Percentiles rank a stretch among this genome's conserved stretches.
Conservation (phyloP, 2,797 vertebrate genomes). For the Manis pentadactyla region DNA sequence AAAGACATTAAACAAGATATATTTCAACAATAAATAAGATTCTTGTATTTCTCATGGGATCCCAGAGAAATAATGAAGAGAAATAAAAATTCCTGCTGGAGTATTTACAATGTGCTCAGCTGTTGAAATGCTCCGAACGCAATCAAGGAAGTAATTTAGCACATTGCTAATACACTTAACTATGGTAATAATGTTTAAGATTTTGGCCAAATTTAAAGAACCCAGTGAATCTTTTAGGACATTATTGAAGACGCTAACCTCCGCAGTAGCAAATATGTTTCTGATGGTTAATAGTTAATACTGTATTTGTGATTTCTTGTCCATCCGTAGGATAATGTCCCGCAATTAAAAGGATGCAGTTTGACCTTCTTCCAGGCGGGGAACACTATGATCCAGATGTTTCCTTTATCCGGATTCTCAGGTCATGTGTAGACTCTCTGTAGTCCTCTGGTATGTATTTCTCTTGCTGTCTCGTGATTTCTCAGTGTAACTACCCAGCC, state of each 20-base stretch:
- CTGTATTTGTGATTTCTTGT: background rate
- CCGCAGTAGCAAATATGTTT: slow-evolving; percentile 4
- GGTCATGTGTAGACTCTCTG: background rate
- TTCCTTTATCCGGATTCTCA: background rate
- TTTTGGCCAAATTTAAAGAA: slow-evolving; percentile 68
- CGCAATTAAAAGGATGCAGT: background rate
- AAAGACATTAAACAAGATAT: slow-evolving; percentile 76
- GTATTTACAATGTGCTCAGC: slow-evolving; percentile 65
- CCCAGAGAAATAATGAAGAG: slow-evolving; percentile 71
- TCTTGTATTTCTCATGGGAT: slow-evolving; percentile 62
- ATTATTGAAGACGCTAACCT: background rate
- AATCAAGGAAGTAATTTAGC: slow-evolving; percentile 69
- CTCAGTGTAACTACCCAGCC: background rate
- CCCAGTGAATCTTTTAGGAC: slow-evolving; percentile 50
- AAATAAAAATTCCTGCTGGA: slow-evolving; percentile 76
- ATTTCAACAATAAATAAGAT: slow-evolving; percentile 79
- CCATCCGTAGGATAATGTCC: background rate
- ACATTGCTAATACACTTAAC: slow-evolving; percentile 49
- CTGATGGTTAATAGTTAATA: background rate
- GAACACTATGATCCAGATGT: background rate
- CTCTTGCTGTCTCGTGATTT: background rate
- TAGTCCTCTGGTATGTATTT: background rate
- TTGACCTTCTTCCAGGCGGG: background rate
- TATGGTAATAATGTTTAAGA: slow-evolving; percentile 46
- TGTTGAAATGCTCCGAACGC: slow-evolving; percentile 66